These are phyloP conservation scores for Magallana angulata DNA, from an alignment of 1,140 invertebrate genomes.

Conservation along the genomic window DNA sequence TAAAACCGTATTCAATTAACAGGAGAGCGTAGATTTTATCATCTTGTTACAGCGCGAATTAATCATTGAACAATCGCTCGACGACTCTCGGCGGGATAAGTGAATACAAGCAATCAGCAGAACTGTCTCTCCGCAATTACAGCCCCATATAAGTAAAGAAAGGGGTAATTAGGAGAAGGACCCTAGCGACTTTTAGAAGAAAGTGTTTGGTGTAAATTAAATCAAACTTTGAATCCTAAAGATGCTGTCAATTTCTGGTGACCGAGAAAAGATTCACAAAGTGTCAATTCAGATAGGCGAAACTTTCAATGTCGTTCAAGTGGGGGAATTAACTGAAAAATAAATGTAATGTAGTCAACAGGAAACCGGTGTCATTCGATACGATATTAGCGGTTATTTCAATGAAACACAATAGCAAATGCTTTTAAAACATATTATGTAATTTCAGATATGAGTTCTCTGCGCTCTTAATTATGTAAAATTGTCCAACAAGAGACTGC, in stretches of 20 bases:
- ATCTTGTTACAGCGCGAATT: slow-evolving; percentile 24
- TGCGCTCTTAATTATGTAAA: too few relatives aligned
- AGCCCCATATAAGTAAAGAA: slow-evolving; percentile 32
- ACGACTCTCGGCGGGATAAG: slow-evolving; percentile 23
- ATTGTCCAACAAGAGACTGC: too few relatives aligned
- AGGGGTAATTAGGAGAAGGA: slow-evolving; percentile 14
- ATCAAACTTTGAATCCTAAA: slow-evolving; percentile 18
- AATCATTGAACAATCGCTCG: background rate
- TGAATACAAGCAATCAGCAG: slow-evolving; percentile 27
- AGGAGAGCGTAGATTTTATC: slow-evolving; percentile 21
- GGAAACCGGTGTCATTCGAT: too few relatives aligned
- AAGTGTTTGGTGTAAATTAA: slow-evolving; percentile 34
- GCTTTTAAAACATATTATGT: too few relatives aligned
- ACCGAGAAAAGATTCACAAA: background rate
- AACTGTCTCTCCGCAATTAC: slow-evolving; percentile 27
- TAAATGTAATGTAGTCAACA: too few relatives aligned
- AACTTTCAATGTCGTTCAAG: background rate
- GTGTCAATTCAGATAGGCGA: background rate
- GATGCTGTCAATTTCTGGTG: slow-evolving; percentile 23
- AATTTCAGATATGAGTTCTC: too few relatives aligned
- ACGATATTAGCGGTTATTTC: too few relatives aligned
- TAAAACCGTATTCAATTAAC: slow-evolving; percentile 25
- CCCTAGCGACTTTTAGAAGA: background rate
- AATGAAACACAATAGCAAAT: too few relatives aligned
- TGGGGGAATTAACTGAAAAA: too few relatives aligned